Evolutionary conservation across 2,888 invertebrate species (phyloP), one percentile per base, ranked within the genome.

Genomic region (Nomada ruficornis): DNA sequence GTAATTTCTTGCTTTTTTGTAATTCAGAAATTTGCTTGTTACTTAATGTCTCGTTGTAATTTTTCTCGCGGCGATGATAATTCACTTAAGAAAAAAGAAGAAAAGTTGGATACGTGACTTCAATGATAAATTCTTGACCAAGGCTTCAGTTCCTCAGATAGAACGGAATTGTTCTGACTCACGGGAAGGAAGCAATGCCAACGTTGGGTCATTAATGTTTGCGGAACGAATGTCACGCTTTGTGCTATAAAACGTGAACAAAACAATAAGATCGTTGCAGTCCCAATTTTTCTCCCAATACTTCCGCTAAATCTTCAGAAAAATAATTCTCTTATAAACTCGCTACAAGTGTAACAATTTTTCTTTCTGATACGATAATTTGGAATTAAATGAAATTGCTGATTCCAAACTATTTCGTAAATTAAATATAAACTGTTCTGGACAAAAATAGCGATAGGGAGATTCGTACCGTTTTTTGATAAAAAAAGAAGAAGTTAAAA

Each of bases 151-250:
- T 55, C 42, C 36, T 44, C 10, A 23, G 44, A 29, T 9, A n/a
- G 23, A 44, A 42, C 42, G 26, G 36, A 55, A 44, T 77, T 26
- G 20, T 10, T 55, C 2, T 60, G 64, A 73, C 64, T 77, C 77
- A 67, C 0, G 15, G 18, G n/a, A 15, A 60, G n/a, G 42, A 23
- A 64, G 36, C 26, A 77, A 36, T 67, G 60, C 67, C 67, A 62
- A 67, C 54, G 47, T 36, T 10, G 13, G n/a, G 29, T 18, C 29
- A 20, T 29, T 47, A 54, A 63, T 29, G n/a, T 74, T 47, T 47
- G 4, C 13, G 26, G 11, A 18, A 57, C 42, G 36, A 23, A 26
- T 47, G n/a, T 54, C 55, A 23, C 36, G 63, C 10, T 47, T 47
- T 55, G 9, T 15, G 18, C 9, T 55, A 11, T 29, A 47, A 36